Evolutionary conservation across 2,888 invertebrate species (phyloP), one percentile per base, ranked within the genome.

Genomic region (Ormia ochracea): DNA sequence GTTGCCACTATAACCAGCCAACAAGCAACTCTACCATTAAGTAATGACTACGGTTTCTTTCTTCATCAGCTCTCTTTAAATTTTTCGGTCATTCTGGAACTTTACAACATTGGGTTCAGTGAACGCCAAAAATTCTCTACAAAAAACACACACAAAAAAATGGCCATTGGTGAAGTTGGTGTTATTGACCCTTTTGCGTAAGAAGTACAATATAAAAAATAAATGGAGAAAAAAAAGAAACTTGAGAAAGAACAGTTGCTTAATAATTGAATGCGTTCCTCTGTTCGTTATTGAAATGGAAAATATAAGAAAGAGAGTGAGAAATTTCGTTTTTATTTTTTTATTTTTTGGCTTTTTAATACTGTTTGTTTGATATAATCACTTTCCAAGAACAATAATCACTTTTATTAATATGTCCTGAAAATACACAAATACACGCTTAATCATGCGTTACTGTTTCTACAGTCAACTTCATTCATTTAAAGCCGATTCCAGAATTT

Each of bases 141-240:
- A 33, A 65, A 52, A 48, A 78, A 59, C 59, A n/a, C n/a, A n/a
- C n/a, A n/a, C n/a, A 61, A 54, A 63, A 65, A 50, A 74, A 14
- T 58, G 68, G 48, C 70, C 80, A 78, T 68, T 83, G 80, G 83
- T 73, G 81, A 81, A 78, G 56, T 56, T 58, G 50, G 66, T 82
- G 82, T 83, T 82, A 83, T 83, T 83, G 82, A 83, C 80, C 83
- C 79, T 82, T n/a, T 72, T 81, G 81, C 77, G 70, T 74, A 76
- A 75, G 72, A 75, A 50, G 54, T 48, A 48, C 19, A 78, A 48
- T 21, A 61, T 68, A n/a, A 28, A 63, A 38, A 54, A 59, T 23
- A 68, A 78, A 66, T 36, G n/a, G n/a, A 56, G 43, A 76, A 41
- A 73, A 2, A 61, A 72, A 73, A 52, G 23, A 61, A 70, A 48